Evolutionary conservation across 2,797 vertebrate genomes (phyloP), one percentile per base, ranked within the genome.

Genomic region (Caiman crocodilus): DNA sequence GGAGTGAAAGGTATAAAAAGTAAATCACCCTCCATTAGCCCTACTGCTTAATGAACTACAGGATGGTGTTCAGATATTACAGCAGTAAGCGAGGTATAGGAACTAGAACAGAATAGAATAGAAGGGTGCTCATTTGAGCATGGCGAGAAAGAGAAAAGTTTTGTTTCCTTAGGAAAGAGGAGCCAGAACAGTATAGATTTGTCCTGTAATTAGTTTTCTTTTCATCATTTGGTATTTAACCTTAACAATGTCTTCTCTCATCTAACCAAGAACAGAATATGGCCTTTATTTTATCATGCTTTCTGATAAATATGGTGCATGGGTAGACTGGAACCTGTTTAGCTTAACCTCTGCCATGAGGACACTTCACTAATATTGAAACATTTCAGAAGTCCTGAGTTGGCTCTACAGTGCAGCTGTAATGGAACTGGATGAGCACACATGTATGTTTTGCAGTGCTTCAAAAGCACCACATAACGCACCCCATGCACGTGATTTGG

Each of bases 211-310:
- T 67, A 82, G 26, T 64, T 50, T 88, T 86, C 60, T 73, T 85
- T 87, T 87, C 75, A 57, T 88, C 79, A 80, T 90, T 81, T 79
- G 73, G 35, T 60, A 67, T 94, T 84, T 83, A 79, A 83, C 79
- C 89, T 83, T 64, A 85, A 85, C 42, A 80, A 42, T 87, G 82
- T 85, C 69, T 91, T 85, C 78, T 77, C 82, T 87, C 74, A 77
- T 59, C 84, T 83, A 87, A 82, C n/a, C 20, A 28, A 83, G 75
- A 61, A 83, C 32, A 90, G 87, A 94, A 88, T 84, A 65, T 5
- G 20, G 60, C 60, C 85, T 65, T 17, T 77, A 15, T 30, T 78
- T 57, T 3, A 79, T 73, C 50, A 85, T 79, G 89, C 42, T 50
- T 85, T 87, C 74, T 92, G 77, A 89, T 77, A 87, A 89, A 87